These are phyloP conservation scores for Acropora tenuis DNA, from an alignment of 64 coral and sea anemone genomes.

Conservation along the genomic window DNA sequence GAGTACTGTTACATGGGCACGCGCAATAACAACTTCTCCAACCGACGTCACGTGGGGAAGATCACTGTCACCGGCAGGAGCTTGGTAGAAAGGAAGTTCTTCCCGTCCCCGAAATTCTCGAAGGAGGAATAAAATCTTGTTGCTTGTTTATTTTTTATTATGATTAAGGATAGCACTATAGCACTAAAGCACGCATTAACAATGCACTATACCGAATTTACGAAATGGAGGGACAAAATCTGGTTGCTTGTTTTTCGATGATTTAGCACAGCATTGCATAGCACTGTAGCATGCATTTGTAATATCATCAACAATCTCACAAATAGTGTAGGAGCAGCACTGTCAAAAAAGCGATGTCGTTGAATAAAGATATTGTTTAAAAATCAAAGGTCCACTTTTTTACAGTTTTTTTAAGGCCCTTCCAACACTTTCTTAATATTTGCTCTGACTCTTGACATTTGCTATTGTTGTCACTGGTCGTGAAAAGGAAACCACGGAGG, in stretches of 20 bases:
- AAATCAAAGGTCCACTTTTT: background rate
- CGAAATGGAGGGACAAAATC: constrained; percentile 35
- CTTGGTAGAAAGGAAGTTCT: background rate
- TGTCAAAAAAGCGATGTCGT: constrained; percentile 27
- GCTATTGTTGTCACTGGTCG: background rate
- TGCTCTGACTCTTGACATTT: background rate
- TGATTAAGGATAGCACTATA: constrained; percentile 3
- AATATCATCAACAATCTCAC: background rate
- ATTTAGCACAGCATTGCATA: constrained; percentile 48
- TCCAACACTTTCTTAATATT: background rate
- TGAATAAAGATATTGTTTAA: background rate
- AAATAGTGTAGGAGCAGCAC: constrained; percentile 34
- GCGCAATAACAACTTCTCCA: constrained; percentile 53
- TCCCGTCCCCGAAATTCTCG: background rate
- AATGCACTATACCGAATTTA: constrained; percentile 9
- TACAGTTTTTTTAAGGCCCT: background rate
- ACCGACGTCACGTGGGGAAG: constrained; percentile 50
- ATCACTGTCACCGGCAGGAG: constrained; percentile 18
- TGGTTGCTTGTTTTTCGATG: constrained; percentile 33
- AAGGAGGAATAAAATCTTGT: constrained; percentile 24
- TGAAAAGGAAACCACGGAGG: background rate
- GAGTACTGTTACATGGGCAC: constrained; percentile 53
- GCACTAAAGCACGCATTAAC: constrained; percentile 2
- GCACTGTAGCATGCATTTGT: constrained; percentile 18
- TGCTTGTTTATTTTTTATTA: background rate